Evolutionary conservation across 2,888 invertebrate genomes (phyloP).

Genomic region (Oeneis ivallda): DNA sequence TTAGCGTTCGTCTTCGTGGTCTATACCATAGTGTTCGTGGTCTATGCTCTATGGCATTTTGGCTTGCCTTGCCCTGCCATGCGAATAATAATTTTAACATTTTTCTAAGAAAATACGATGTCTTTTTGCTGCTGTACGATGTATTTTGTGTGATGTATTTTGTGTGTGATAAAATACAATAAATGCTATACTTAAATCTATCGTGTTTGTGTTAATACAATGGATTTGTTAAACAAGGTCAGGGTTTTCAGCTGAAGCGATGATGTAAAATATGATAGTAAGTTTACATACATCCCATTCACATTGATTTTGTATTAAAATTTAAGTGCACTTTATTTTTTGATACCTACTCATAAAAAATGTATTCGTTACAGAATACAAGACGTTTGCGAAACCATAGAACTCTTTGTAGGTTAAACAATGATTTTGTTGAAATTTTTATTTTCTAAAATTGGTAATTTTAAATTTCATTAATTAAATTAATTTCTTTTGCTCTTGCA

Average conservation of each 20-base stretch:
- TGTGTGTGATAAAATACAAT: background rate
- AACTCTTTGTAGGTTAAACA: background rate
- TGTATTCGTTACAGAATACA: background rate
- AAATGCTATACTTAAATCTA: slow-evolving; percentile 7
- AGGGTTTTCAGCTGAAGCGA: slow-evolving; percentile 59
- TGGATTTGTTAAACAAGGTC: slow-evolving; percentile 55
- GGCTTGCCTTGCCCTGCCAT: background rate
- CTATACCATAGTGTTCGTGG: no score
- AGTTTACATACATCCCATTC: slow-evolving; percentile 26
- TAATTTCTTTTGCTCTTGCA: background rate
- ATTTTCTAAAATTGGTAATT: no score
- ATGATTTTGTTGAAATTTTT: background rate
- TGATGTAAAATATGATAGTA: slow-evolving; percentile 66
- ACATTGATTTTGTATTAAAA: slow-evolving; percentile 19
- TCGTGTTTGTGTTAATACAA: slow-evolving; percentile 33
- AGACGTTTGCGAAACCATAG: background rate
- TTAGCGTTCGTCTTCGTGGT: no score
- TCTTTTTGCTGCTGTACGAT: background rate
- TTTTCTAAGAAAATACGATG: slow-evolving; percentile 1
- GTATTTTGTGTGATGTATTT: background rate
- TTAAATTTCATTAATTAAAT: no score
- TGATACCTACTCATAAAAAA: background rate
- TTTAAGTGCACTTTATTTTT: background rate
- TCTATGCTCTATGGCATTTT: no score
- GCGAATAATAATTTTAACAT: slow-evolving; percentile 10